A percentile compares a stretch with the other conserved stretches of the same genome.
Evolutionary conservation across 2,797 vertebrate species (phyloP).

Genomic region (Nyctibius grandis): DNA sequence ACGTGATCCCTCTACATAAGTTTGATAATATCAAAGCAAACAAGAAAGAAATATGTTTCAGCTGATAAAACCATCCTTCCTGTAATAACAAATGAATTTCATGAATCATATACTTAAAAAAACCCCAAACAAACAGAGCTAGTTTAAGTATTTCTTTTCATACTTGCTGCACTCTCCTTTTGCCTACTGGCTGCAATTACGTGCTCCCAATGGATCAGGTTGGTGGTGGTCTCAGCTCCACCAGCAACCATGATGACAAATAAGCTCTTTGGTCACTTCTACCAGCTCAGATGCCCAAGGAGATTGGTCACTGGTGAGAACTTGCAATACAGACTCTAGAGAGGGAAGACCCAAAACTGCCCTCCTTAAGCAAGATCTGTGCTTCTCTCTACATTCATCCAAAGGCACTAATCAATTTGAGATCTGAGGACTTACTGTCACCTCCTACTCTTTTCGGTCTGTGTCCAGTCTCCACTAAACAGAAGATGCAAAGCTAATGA

Average conservation of each 20-base stretch:
- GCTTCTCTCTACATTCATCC: background rate
- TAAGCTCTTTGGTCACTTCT: background rate
- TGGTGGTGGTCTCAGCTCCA: background rate
- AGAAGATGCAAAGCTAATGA: background rate
- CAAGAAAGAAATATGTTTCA: constrained; percentile 41
- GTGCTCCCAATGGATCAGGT: background rate
- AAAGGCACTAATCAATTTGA: background rate
- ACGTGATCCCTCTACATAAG: background rate
- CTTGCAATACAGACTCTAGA: background rate
- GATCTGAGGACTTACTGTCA: background rate
- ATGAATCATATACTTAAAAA: background rate
- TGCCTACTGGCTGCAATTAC: background rate
- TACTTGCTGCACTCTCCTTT: background rate
- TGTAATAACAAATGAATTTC: background rate
- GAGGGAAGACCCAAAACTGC: background rate
- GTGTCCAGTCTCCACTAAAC: background rate
- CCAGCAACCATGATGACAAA: background rate
- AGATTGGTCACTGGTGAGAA: background rate
- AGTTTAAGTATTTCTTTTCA: background rate
- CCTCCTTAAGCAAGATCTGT: background rate
- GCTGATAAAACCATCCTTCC: background rate
- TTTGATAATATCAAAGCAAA: constrained; percentile 43
- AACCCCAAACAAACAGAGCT: background rate
- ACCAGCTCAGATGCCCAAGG: background rate
- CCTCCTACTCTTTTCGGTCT: background rate